Evolutionary conservation across 2,888 invertebrate species (phyloP).

Genomic region (Drosophila austrosaltans): DNA sequence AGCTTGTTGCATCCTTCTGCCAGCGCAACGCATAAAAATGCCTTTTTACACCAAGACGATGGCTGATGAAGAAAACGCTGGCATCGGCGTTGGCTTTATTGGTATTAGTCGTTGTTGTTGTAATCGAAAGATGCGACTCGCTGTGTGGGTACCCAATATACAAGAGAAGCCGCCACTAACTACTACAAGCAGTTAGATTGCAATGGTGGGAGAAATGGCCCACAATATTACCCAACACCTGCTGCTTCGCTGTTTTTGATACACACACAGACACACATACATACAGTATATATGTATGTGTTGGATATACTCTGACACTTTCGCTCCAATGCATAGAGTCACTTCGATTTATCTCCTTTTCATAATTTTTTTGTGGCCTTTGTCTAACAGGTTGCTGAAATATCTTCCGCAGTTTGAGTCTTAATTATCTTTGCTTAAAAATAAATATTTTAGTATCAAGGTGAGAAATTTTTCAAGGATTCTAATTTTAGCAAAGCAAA

Average conservation of each 20-base stretch:
- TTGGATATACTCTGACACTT: constrained; percentile 47
- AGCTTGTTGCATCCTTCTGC: constrained; percentile 73
- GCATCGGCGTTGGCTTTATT: constrained; percentile 45
- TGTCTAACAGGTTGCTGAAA: constrained; percentile 5
- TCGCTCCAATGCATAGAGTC: constrained; percentile 42
- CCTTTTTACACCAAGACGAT: constrained; percentile 70
- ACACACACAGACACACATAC: constrained; percentile 40
- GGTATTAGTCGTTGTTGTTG: constrained; percentile 44
- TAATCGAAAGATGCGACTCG: constrained; percentile 77
- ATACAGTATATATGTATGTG: background rate
- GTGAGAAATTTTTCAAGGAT: no score
- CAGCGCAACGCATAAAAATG: constrained; percentile 64
- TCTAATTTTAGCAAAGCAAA: no score
- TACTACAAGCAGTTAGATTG: constrained; percentile 39
- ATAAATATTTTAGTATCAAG: no score
- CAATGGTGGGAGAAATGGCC: constrained; percentile 45
- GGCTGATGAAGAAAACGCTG: constrained; percentile 29
- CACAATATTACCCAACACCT: constrained; percentile 74
- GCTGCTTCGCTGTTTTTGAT: constrained; percentile 65
- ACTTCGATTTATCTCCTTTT: constrained; percentile 36
- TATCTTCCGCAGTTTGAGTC: constrained; percentile 1
- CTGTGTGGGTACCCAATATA: constrained; percentile 61
- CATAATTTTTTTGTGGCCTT: constrained; percentile 16
- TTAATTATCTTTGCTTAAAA: constrained; percentile 5
- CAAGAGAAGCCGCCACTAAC: constrained; percentile 45